A percentile compares a stretch with the other conserved stretches of the same genome.
These are phyloP conservation scores for Numenius phaeopus DNA, from an alignment of 2,797 vertebrate genomes.

Conservation along the genomic window DNA sequence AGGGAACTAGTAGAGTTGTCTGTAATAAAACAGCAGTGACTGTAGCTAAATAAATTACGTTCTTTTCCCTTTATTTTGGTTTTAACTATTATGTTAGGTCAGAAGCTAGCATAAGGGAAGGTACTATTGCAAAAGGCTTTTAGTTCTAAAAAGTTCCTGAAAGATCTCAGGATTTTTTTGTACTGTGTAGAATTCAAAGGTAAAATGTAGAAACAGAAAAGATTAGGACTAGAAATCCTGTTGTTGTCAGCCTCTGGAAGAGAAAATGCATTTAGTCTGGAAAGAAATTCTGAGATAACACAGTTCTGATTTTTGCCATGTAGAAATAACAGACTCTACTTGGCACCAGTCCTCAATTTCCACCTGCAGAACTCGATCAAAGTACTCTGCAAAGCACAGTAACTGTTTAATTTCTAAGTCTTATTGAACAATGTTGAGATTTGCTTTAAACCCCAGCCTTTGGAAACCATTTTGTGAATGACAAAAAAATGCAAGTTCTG, in stretches of 20 bases:
- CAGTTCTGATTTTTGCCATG: slow-evolving; percentile 8
- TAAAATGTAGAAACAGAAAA: not conserved
- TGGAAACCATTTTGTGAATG: not conserved
- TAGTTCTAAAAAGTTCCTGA: not conserved
- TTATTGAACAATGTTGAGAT: not conserved
- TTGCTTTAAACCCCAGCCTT: not conserved
- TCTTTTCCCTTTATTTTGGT: not conserved
- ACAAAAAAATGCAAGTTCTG: not conserved
- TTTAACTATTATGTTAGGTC: not conserved
- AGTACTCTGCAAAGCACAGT: not conserved
- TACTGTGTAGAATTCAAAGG: not conserved
- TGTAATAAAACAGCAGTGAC: not conserved
- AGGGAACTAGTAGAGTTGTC: not conserved
- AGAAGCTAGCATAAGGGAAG: not conserved
- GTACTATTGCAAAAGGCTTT: not conserved
- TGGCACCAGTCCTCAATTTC: not conserved
- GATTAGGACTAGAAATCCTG: not conserved
- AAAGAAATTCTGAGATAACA: slow-evolving; percentile 12
- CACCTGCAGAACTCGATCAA: slow-evolving; percentile 37
- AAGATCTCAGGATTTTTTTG: not conserved
- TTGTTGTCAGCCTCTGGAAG: not conserved
- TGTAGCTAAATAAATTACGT: not conserved
- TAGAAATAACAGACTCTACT: slow-evolving; percentile 19
- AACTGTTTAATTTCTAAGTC: slow-evolving; percentile 36
- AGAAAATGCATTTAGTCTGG: not conserved